Evolutionary conservation across 2,888 invertebrate genomes (phyloP).

Genomic region (Zygogramma bicolorata): DNA sequence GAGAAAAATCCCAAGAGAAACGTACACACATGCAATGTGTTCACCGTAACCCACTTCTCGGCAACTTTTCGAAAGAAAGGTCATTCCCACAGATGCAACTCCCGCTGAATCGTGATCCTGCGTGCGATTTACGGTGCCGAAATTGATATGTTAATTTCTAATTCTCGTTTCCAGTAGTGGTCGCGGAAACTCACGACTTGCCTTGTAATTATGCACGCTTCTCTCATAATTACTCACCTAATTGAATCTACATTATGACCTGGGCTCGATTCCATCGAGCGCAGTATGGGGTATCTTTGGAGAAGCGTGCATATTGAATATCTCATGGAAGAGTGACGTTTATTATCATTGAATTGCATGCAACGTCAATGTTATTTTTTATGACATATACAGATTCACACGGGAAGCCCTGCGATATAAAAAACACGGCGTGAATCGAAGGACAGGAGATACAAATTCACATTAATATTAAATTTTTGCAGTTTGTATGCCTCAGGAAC

Average conservation of each 20-base stretch:
- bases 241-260: conserved; percentile 6
- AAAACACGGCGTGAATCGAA: no score
- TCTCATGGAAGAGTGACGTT: no score
- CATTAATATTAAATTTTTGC: no score
- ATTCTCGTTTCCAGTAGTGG: conserved; percentile 25
- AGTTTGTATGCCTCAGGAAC: no score
- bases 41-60: background rate
- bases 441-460: no score
- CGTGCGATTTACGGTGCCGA: conserved; percentile 12
- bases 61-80: background rate
- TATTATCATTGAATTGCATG: no score
- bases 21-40: background rate
- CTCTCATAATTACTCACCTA: conserved; percentile 26
- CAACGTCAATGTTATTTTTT: no score
- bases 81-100: conserved; percentile 1
- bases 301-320: no score
- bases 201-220: conserved; percentile 25
- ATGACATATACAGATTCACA: no score
- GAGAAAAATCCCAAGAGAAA: background rate
- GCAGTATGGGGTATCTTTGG: background rate
- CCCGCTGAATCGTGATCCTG: conserved; percentile 1
- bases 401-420: no score
- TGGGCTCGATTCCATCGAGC: background rate
- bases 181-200: conserved; percentile 27
- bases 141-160: conserved; percentile 25